Evolutionary conservation across 2,113 vertebrate genomes (phyloP), one percentile per base, ranked within the genome.

Genomic region (Elephas maximus): DNA sequence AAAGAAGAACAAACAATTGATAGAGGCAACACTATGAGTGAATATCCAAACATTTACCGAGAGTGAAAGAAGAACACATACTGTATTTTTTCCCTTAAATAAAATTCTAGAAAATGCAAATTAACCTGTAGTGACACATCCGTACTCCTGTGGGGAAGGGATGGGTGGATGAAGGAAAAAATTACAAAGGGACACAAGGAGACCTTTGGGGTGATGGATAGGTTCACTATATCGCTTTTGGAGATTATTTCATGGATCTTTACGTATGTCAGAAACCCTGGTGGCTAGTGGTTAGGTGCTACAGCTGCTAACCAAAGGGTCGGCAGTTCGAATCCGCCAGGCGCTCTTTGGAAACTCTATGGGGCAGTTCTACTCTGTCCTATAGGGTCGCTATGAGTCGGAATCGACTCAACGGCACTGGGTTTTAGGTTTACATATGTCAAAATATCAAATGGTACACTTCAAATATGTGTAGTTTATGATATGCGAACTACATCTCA

Each of bases 31-130:
- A 14, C 51, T 65, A 65, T 48, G 26, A 89, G 44, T 28, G 73
- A 41, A 93, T 63, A 24, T 60, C 57, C 60, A 44, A 65, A 57
- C 33, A 78, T 83, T 4, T 65, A 26, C 6, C 76, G 17, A 95
- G 10, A 63, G 1, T 71, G 69, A n/a, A 33, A 30, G 24, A 67
- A 71, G 69, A n/a, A 71, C 18, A 33, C 15, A 71, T 71, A n/a
- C 33, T n/a, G 5, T 71, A n/a, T n/a, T 33, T n/a, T 71, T 14
- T n/a, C 69, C 18, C 33, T 48, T 7, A 48, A 7, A 80, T 21
- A 65, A n/a, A 80, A 67, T 74, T 88, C 30, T 76, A 69, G 60
- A 85, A 87, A 88, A 80, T 45, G 37, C 83, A 84, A 60, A 93
- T 11, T 24, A 67, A 33, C 67, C 8, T 83, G 18, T 57, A 30